Evolutionary conservation across 2,113 vertebrate genomes (phyloP).

Genomic region (Oophaga pumilio): DNA sequence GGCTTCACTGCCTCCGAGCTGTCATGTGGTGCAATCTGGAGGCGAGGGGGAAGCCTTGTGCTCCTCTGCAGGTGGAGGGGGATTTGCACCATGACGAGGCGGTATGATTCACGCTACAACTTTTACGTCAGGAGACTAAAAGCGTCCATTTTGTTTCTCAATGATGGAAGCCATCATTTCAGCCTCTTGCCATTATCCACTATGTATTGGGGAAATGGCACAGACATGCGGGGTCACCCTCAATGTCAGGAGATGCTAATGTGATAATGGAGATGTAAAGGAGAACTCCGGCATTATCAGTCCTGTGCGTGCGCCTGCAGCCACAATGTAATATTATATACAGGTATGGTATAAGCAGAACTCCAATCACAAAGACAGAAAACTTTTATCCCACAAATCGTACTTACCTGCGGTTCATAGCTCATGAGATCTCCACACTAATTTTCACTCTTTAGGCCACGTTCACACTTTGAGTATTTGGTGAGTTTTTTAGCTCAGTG

Average conservation of each 20-base stretch:
- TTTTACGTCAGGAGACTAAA: not conserved
- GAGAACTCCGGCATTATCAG: no score
- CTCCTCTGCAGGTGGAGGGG: conserved; percentile 15
- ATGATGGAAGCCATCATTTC: not conserved
- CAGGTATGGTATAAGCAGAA: not conserved
- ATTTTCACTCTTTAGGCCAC: no score
- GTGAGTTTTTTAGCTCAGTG: no score
- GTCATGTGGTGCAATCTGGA: conserved; percentile 34
- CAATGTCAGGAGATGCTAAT: not conserved
- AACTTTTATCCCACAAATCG: no score
- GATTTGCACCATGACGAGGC: not conserved
- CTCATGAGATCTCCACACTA: no score
- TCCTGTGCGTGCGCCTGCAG: no score
- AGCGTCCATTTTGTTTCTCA: conserved; percentile 1
- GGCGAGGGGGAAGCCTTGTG: conserved; percentile 5
- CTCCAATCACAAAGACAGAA: no score
- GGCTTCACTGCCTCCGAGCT: not conserved
- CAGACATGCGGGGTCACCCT: not conserved
- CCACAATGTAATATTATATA: not conserved
- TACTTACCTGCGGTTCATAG: no score
- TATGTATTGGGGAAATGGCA: not conserved
- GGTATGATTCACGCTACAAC: not conserved
- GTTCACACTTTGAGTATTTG: no score
- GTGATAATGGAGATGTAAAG: not conserved
- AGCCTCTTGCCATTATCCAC: not conserved